Evolutionary conservation across 2,113 vertebrate species (phyloP), one percentile per base, ranked within the genome.

Genomic region (Pseudorasbora parva): DNA sequence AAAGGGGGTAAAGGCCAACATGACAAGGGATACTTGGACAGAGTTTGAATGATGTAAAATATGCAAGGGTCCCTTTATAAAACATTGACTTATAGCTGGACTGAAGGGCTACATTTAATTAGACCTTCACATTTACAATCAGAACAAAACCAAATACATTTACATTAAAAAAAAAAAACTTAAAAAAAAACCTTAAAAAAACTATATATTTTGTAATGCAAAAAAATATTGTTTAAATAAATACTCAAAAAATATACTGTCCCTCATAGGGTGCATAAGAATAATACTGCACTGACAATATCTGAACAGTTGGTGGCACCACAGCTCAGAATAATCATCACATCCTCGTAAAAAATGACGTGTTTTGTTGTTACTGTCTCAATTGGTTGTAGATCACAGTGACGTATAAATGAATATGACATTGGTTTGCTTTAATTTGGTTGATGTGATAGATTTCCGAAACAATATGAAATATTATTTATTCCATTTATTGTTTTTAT

Each of bases 301-400:
- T 56, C 62, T 71, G 78, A 3, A 54, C 86, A 82, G 82, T 56
- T 47, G 86, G 78, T 72, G 86, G 86, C 86, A 45, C 62, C 84
- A 59, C 21, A 60, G 51, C 62, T 82, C 76, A 21, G 17, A 2
- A 15, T 41, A 62, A 60, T 43, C 6, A 7, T 6, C 17, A 41
- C 11, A 37, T 43, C 68, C 41, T 23, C 12, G 21, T 45, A 23
- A 71, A 45, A 45, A 45, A 23, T 45, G 41, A 25, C 68, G 68
- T 45, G 68, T 72, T 72, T 72, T 45, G 33, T 56, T 77, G 74
- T 41, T 41, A 23, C 33, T 9, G n/a, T 45, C 33, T 77, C 21
- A 23, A 43, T 15, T n/a, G 21, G 54, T 15, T 30, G 30, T n/a
- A 33, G 41, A 72, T 45, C 2, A 72, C 15, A 6, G 2, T 72